A percentile compares a stretch with the other conserved stretches of the same genome.
phyloP scores from a whole-genome alignment of 2,113 vertebrate genomes.

The Tringa solitaria region DNA sequence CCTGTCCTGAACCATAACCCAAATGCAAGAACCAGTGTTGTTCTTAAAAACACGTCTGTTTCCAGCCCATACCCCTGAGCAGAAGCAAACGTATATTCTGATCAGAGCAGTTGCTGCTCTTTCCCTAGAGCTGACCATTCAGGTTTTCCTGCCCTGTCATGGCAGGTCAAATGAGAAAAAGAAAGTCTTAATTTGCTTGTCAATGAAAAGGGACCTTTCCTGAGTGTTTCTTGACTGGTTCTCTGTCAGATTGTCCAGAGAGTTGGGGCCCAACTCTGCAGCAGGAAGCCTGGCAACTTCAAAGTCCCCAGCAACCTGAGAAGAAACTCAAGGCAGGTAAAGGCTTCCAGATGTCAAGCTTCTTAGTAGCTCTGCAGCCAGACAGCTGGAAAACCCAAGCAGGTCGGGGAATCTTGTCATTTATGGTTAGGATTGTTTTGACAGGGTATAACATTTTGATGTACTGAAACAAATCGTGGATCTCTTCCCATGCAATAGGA shows the following conservation, averaged over 20 bases:
- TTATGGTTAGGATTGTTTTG: background rate
- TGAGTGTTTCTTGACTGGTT: background rate
- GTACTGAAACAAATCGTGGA: background rate
- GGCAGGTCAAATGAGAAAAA: background rate
- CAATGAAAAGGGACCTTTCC: background rate
- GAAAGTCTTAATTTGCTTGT: background rate
- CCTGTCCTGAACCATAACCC: background rate
- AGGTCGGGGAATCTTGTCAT: background rate
- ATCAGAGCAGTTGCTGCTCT: background rate
- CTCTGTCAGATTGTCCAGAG: background rate
- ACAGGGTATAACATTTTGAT: background rate
- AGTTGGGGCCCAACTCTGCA: background rate
- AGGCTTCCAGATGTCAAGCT: constrained; percentile 36
- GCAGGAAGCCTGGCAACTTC: constrained; percentile 5
- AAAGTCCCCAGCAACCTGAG: background rate
- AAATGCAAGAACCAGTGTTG: background rate
- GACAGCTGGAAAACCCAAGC: background rate
- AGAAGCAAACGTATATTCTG: background rate
- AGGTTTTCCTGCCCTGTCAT: background rate
- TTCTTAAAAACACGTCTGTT: background rate
- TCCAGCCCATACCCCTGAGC: background rate
- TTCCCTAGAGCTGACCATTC: background rate
- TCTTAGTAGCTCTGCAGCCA: background rate
- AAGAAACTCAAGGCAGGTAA: constrained; percentile 44
- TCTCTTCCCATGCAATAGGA: background rate